Evolutionary conservation across 2,797 vertebrate genomes (phyloP).

Genomic region (Molossus alvarezi): DNA sequence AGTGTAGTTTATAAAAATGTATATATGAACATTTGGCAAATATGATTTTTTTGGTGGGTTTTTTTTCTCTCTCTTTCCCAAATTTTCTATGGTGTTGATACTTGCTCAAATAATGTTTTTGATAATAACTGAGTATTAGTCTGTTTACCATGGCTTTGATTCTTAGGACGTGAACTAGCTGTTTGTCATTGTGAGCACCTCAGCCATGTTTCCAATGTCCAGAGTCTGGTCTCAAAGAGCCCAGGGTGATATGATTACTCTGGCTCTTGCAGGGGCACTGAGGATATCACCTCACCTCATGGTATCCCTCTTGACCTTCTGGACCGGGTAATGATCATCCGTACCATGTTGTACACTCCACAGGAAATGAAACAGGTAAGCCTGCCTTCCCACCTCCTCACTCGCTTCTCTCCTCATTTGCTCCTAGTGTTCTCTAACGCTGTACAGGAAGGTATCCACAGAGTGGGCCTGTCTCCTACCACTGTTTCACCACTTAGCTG

Average conservation of each 20-base stretch:
- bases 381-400: rapidly evolving
- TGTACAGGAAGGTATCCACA: rapidly evolving
- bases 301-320: conserved; percentile 98
- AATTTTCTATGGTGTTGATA: not conserved
- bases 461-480: not conserved
- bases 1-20: not conserved
- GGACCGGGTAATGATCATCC: conserved; percentile 98
- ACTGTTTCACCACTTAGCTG: too few species aligned
- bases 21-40: not conserved
- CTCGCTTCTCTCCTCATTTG: too few species aligned
- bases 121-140: too few species aligned
- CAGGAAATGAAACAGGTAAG: conserved; percentile 99
- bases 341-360: conserved; percentile 98
- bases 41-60: not conserved
- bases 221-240: not conserved
- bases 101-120: not conserved
- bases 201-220: not conserved
- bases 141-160: not conserved
- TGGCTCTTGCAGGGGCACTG: conserved; percentile 94
- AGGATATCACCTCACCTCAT: conserved; percentile 97
- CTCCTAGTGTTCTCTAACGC: not conserved
- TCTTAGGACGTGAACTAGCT: not conserved
- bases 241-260: not conserved
- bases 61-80: not conserved
- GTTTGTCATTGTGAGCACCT: not conserved